A percentile compares a stretch with the other conserved stretches of the same genome.
These are phyloP conservation scores for Phylloscopus trochiloides DNA, from an alignment of 2,113 vertebrate species.

Conservation along the genomic window DNA sequence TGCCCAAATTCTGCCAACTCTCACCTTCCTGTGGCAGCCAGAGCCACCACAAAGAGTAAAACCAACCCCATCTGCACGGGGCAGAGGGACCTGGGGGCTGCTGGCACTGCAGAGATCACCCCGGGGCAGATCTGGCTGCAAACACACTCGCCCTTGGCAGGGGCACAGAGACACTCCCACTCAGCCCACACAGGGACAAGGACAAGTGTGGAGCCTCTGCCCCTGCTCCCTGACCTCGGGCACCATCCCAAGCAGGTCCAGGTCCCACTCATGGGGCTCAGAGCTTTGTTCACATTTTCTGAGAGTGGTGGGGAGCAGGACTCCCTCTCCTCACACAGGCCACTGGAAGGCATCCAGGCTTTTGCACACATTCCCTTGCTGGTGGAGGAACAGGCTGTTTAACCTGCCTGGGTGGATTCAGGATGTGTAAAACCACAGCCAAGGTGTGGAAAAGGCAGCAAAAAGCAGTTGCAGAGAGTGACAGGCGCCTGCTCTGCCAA, in stretches of 20 bases:
- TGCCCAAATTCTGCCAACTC: background rate
- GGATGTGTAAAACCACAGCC: background rate
- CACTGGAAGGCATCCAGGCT: background rate
- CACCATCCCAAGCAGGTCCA: background rate
- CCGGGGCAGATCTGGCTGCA: background rate
- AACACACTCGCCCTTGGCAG: rapidly evolving
- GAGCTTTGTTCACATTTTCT: background rate
- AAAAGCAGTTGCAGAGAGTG: background rate
- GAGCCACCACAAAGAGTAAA: background rate
- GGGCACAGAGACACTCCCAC: rapidly evolving
- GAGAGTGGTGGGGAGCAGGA: background rate
- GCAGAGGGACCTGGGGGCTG: background rate
- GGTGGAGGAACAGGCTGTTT: background rate
- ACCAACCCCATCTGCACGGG: background rate
- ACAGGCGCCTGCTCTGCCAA: background rate
- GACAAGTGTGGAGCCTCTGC: background rate
- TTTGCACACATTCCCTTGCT: background rate
- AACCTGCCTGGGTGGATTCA: background rate
- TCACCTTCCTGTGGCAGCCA: background rate
- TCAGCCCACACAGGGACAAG: background rate
- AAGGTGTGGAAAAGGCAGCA: background rate
- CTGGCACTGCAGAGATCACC: background rate
- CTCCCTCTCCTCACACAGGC: background rate
- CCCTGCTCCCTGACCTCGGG: background rate
- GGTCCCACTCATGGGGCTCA: rapidly evolving